These are phyloP conservation scores for Ricordea florida DNA, from an alignment of 92 coral and sea anemone genomes.

Conservation along the genomic window DNA sequence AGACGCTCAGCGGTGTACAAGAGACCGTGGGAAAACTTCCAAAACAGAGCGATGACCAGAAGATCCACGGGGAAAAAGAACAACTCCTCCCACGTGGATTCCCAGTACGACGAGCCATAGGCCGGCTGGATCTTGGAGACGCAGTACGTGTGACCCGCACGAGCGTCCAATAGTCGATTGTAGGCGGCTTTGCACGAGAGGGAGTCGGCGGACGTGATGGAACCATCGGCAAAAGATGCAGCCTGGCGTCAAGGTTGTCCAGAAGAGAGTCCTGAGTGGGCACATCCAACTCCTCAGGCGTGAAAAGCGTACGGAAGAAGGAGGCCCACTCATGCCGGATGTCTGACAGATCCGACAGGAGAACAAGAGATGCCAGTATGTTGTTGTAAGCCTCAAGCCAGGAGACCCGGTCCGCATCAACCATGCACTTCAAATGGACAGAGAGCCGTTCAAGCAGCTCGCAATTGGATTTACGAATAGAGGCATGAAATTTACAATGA, in stretches of 20 bases:
- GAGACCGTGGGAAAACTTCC: slow-evolving; percentile 44
- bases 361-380: not conserved
- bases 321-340: not conserved
- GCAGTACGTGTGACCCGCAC: not conserved
- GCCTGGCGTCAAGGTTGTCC: too few species aligned
- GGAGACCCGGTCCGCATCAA: not conserved
- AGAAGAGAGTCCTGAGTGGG: too few species aligned
- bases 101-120: slow-evolving; percentile 12
- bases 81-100: not conserved
- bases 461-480: not conserved
- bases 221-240: not conserved
- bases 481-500: not conserved
- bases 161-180: not conserved
- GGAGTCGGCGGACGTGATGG: not conserved
- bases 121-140: not conserved
- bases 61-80: not conserved
- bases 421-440: not conserved
- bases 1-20: slow-evolving; percentile 19
- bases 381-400: not conserved
- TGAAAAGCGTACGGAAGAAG: not conserved
- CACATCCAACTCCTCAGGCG: too few species aligned
- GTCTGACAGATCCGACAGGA: too few species aligned
- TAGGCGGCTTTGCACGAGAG: not conserved
- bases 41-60: not conserved
- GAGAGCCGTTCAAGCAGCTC: not conserved